These are phyloP conservation scores for Argyra leucocephala DNA, from an alignment of 2,888 invertebrate species.

Conservation along the genomic window DNA sequence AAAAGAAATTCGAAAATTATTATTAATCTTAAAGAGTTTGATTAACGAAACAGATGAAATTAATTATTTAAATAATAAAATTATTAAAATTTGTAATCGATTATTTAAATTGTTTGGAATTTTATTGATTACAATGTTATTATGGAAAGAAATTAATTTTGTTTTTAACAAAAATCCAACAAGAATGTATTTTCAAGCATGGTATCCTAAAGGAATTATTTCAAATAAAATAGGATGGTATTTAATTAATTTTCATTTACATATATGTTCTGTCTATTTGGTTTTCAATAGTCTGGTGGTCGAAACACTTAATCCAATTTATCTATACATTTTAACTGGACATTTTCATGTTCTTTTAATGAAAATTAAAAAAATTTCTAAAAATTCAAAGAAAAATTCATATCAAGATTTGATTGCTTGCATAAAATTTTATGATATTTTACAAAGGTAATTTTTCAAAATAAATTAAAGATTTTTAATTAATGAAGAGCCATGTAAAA, in stretches of 20 bases:
- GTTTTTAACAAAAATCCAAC: not conserved
- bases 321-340: not conserved
- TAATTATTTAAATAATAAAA: not conserved
- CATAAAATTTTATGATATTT: slow-evolving; percentile 28
- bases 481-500: not conserved
- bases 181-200: not conserved
- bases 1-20: not conserved
- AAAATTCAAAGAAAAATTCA: slow-evolving; percentile 8
- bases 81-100: not conserved
- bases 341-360: slow-evolving; percentile 28
- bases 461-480: not conserved
- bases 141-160: too few relatives aligned
- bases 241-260: not conserved
- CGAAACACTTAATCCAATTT: slow-evolving; percentile 23
- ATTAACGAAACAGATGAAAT: not conserved
- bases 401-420: slow-evolving; percentile 27
- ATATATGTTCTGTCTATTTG: not conserved
- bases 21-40: not conserved
- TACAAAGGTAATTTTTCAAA: slow-evolving; percentile 23
- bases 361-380: slow-evolving; percentile 28
- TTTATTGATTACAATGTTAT: too few relatives aligned
- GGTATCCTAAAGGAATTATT: not conserved
- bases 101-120: not conserved
- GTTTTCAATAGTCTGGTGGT: slow-evolving; percentile 14
- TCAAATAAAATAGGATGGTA: not conserved